Evolutionary conservation across 1,140 invertebrate species (phyloP), one percentile per base, ranked within the genome.

Genomic region (Drosophila willistoni): DNA sequence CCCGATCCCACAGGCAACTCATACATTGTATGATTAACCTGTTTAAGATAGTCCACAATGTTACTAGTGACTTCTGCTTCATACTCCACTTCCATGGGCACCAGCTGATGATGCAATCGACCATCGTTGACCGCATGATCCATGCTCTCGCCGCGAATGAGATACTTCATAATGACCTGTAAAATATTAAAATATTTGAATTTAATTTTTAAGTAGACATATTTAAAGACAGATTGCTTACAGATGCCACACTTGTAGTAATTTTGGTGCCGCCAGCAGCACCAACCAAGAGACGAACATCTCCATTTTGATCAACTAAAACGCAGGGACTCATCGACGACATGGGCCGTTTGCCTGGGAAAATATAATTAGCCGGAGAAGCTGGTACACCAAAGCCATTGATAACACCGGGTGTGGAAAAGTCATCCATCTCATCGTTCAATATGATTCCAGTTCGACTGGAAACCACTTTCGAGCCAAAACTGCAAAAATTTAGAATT

Each of bases 341-440:
- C 72, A 99, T 92, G 0, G 98, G 96, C n/a, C 97, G 93, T 92
- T 99, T 99, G 9, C 95, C 95, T 4, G 96, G 95, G 61, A 93
- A 90, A 55, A 99, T 97, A 78, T 95, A 96, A 93, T 99, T 99
- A 13, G 95, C 95, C 1, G 93, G 94, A 3, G 96, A 96, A 0
- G 97, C 95, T 10, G 96, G 95, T 19, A 99, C 76, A 0, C 95
- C 96, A 87, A 96, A 98, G 73, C 94, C 94, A 93, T 97, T 99
- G 9, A 94, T 93, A 71, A 95, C 94, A 4, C 95, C 95, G 0
- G 97, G 96, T 1, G 96, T 95, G 0, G 97, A 97, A 92, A 99
- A 99, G 91, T 99, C 98, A 90, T 99, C 97, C 98, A 99, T 99
- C 67, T 96, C 96, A 91, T 97, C 96, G 93, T 99, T 99, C 83